These are phyloP conservation scores for Diabrotica virgifera DNA, from an alignment of 1,140 invertebrate species.

Conservation along the genomic window DNA sequence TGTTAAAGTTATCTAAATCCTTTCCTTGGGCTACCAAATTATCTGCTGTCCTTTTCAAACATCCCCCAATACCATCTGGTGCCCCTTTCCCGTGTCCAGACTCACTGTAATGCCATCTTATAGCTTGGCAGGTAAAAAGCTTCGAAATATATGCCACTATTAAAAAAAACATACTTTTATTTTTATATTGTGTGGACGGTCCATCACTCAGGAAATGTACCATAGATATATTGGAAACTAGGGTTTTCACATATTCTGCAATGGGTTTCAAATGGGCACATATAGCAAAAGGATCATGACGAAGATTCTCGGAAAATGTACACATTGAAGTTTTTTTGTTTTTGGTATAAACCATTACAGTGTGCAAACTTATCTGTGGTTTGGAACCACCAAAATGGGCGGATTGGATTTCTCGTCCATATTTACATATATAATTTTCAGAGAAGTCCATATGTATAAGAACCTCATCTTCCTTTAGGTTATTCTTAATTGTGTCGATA, in stretches of 20 bases:
- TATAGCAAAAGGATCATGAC: not conserved
- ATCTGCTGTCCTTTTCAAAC: not conserved
- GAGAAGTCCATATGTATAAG: slow-evolving; percentile 34
- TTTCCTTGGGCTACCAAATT: not conserved
- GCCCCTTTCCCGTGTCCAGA: not conserved
- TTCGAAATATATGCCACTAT: not conserved
- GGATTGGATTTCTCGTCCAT: slow-evolving; percentile 39
- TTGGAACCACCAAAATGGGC: slow-evolving; percentile 44
- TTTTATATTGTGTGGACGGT: not conserved
- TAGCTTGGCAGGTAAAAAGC: not conserved
- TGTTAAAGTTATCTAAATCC: no score
- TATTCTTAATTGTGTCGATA: slow-evolving; percentile 34
- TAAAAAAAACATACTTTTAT: slow-evolving; percentile 2
- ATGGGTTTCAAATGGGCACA: no score
- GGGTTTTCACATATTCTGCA: no score
- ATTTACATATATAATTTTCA: slow-evolving; percentile 43
- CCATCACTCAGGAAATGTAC: slow-evolving; percentile 20
- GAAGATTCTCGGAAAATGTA: not conserved
- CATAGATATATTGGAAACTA: no score
- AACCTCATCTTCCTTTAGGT: slow-evolving; percentile 30
- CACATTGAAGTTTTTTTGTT: not conserved
- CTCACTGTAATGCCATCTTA: slow-evolving; percentile 12
- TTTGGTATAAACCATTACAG: not conserved
- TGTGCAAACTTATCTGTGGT: slow-evolving; percentile 38
- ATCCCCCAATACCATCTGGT: not conserved